Evolutionary conservation across 2,888 invertebrate species (phyloP).

Genomic region (Tachystola acroxantha): DNA sequence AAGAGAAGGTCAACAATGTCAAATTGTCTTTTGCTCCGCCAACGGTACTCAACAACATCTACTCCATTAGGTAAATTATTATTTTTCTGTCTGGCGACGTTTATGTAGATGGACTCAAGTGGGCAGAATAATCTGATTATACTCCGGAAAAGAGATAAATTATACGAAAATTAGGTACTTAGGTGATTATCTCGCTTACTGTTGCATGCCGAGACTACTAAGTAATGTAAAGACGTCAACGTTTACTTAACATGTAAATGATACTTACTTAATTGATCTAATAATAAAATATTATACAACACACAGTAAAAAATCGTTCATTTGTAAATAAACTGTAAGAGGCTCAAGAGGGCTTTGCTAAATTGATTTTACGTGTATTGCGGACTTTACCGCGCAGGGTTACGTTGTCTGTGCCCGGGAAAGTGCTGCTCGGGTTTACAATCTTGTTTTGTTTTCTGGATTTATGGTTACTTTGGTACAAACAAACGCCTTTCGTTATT

Average conservation of each 20-base stretch:
- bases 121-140: constrained; percentile 8
- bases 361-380: constrained; percentile 76
- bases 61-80: constrained; percentile 4
- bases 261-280: no score
- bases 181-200: no score
- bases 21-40: background rate
- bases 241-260: no score
- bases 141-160: constrained; percentile 5
- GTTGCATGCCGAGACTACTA: no score
- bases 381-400: constrained; percentile 48
- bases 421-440: constrained; percentile 46
- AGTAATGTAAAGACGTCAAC: no score
- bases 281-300: no score
- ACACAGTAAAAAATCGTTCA: no score
- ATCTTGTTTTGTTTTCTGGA: constrained; percentile 32
- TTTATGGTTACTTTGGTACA: constrained; percentile 18
- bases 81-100: constrained; percentile 3
- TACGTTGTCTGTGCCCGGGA: constrained; percentile 35
- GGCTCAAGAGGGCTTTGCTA: constrained; percentile 67
- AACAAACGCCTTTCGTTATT: no score
- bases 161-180: constrained; percentile 2
- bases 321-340: constrained; percentile 45
- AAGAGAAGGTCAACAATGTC: no score
- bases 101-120: constrained; percentile 3
- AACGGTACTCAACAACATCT: background rate